Conservation (phyloP, 1,140 invertebrate species). For the Brachionus manjavacas region DNA sequence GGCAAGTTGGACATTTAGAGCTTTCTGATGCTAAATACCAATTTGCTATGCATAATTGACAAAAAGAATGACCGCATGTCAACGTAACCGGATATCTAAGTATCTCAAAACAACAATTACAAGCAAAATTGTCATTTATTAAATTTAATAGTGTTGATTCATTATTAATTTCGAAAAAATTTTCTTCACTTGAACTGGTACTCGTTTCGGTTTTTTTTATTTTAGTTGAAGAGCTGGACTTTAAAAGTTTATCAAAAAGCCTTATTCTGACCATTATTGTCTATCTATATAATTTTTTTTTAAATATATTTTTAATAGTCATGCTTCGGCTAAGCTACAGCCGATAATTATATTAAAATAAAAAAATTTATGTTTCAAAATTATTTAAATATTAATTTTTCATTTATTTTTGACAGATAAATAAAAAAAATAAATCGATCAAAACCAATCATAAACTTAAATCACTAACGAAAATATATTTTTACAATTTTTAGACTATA, state of each 20-base stretch:
- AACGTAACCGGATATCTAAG: not conserved
- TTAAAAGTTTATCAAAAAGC: not conserved
- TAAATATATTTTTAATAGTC: not conserved
- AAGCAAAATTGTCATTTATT: not conserved
- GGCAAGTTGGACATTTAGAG: constrained; percentile 26
- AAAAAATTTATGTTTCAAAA: not conserved
- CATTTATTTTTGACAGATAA: not conserved
- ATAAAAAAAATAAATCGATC: not conserved
- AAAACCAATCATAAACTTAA: not conserved
- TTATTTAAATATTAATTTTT: not conserved
- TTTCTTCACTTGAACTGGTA: not conserved
- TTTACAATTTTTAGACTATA: not conserved
- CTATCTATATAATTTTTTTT: not conserved
- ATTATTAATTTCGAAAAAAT: not conserved
- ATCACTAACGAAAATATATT: not conserved
- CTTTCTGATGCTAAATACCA: not conserved
- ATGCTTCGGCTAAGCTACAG: not conserved
- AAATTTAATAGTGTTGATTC: not conserved
- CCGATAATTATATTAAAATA: not conserved
- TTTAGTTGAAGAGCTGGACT: not conserved
- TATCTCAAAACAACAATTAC: constrained; percentile 28
- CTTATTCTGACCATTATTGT: not conserved
- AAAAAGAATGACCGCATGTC: constrained; percentile 37
- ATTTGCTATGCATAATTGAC: constrained; percentile 16
- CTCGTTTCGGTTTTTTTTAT: not conserved